A percentile compares a stretch with the other conserved stretches of the same genome.
phyloP scores from a whole-genome alignment of 2,888 invertebrate species.

The Acronicta leporina region DNA sequence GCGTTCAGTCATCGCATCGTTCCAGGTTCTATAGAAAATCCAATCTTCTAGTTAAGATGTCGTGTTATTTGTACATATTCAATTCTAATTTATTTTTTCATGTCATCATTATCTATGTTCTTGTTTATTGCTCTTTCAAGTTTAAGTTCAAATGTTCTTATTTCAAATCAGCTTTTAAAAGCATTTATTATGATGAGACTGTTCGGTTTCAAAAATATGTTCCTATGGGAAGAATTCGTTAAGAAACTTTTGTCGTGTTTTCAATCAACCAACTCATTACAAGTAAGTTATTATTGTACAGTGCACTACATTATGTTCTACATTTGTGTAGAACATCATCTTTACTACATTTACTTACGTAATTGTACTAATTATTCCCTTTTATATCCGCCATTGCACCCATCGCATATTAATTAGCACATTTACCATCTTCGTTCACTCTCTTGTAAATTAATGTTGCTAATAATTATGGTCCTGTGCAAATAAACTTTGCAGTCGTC shows the following conservation, averaged over 20 bases:
- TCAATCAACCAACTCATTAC: neutral
- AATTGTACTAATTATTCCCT: neutral
- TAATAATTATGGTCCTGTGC: slow-evolving; percentile 65
- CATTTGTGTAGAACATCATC: neutral
- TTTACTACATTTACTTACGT: too few relatives aligned
- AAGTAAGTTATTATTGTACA: neutral
- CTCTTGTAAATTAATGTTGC: slow-evolving; percentile 51
- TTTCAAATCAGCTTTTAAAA: too few relatives aligned
- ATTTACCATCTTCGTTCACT: slow-evolving; percentile 22
- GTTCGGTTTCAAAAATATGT: too few relatives aligned
- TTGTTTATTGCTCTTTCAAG: too few relatives aligned
- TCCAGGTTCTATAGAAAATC: neutral
- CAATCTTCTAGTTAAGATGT: too few relatives aligned
- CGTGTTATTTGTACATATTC: neutral
- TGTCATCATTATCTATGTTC: too few relatives aligned
- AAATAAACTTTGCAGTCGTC: slow-evolving; percentile 69
- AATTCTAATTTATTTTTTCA: too few relatives aligned
- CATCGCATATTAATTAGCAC: slow-evolving; percentile 22
- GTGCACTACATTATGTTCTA: neutral
- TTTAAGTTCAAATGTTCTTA: too few relatives aligned
- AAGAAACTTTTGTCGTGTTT: neutral
- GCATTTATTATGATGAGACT: too few relatives aligned
- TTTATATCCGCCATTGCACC: slow-evolving; percentile 6
- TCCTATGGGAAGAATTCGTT: too few relatives aligned
- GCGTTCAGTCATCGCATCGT: slow-evolving; percentile 22